These are phyloP conservation scores for Trachurus trachurus DNA, from an alignment of 2,797 vertebrate genomes.

Conservation along the genomic window DNA sequence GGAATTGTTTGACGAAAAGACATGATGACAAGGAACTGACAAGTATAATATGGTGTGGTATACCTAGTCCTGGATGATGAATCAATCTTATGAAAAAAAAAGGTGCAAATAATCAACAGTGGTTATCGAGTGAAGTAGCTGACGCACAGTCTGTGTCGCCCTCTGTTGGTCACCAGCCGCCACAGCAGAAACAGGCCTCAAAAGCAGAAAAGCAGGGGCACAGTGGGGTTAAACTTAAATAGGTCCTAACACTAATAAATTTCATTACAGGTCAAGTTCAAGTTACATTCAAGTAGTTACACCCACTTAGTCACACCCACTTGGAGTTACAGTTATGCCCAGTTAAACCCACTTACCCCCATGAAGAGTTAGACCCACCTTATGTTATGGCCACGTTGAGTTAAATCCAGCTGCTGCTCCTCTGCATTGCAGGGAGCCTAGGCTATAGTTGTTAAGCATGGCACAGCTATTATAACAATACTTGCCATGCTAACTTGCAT, in stretches of 20 bases:
- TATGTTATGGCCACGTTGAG: too few relatives aligned
- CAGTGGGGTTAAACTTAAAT: background rate
- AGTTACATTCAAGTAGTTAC: too few relatives aligned
- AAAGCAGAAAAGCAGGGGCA: background rate
- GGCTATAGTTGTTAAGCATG: too few relatives aligned
- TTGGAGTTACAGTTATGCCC: too few relatives aligned
- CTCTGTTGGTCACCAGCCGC: constrained; percentile 62
- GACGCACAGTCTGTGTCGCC: constrained; percentile 67
- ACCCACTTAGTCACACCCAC: too few relatives aligned
- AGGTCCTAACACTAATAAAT: background rate
- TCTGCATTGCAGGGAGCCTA: too few relatives aligned
- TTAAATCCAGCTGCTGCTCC: too few relatives aligned
- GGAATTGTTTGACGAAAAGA: background rate
- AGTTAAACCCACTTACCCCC: too few relatives aligned
- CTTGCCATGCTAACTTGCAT: too few relatives aligned
- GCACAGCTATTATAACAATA: too few relatives aligned
- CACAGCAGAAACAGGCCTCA: constrained; percentile 34
- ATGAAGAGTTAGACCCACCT: too few relatives aligned
- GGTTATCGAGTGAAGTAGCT: background rate
- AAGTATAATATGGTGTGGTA: background rate
- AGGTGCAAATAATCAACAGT: background rate
- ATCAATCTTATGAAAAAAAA: background rate
- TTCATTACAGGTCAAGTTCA: background rate
- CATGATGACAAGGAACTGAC: background rate
- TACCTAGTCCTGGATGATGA: background rate